These are phyloP conservation scores for Mustela erminea DNA, from an alignment of 2,797 vertebrate genomes.

Conservation along the genomic window DNA sequence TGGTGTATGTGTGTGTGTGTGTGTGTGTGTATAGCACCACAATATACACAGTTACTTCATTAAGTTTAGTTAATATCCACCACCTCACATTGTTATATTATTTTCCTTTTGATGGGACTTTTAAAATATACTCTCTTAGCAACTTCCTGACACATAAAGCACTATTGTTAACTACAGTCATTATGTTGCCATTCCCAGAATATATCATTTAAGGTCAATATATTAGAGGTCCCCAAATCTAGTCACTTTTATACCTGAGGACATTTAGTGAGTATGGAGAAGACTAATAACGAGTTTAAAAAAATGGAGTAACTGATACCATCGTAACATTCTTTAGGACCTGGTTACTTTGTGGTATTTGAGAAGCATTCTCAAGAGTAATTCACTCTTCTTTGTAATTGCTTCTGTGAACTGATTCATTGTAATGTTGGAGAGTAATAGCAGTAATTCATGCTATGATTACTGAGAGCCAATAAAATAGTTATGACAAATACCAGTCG, in stretches of 20 bases:
- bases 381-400: not conserved
- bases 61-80: not conserved
- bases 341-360: not conserved
- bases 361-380: not conserved
- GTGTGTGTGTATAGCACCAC: not conserved
- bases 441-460: constrained; percentile 55
- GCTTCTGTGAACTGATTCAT: not conserved
- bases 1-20: not conserved
- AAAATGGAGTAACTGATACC: not conserved
- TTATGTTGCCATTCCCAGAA: not conserved
- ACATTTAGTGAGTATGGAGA: not conserved
- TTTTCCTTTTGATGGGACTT: not conserved
- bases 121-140: not conserved
- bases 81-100: not conserved
- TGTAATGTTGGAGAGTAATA: not conserved
- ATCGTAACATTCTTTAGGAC: not conserved
- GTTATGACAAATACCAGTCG: constrained; percentile 56
- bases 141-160: not conserved
- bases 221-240: not conserved
- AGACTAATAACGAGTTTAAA: not conserved
- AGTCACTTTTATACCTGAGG: not conserved
- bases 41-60: not conserved
- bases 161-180: not conserved
- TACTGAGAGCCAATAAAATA: constrained; percentile 56
- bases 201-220: not conserved